Base-by-base conservation (phyloP, 2,113 vertebrate genomes). In the Brachypodius melanocephalos region DNA sequence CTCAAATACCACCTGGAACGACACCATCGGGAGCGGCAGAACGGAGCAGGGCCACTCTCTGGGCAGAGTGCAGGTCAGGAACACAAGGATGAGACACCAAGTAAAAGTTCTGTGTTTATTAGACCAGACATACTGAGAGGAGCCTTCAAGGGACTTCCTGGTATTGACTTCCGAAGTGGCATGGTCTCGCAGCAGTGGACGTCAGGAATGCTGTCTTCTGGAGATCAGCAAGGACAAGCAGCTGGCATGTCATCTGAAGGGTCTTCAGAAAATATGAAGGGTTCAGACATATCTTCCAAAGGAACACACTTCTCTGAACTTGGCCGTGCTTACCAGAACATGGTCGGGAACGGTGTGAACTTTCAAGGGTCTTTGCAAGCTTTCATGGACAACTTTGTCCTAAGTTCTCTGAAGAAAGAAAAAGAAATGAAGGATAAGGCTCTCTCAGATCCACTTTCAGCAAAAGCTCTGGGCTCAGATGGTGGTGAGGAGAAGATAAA, bases 1-100 rank as follows among this genome's bases (percentile, higher is more conserved):
- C 97, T 99, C 58, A 99, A 99, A 96, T 99, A 99, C 96, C 99
- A 99, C 98, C 91, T 99, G 91, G 99, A 99, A 59, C 98, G 99
- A 43, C 99, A 99, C 91, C 99, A 99, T 77, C 98, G 99, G 26
- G 99, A 99, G 89, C 98, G 98, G 4, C 99, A 99, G 96, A 99
- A 99, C 2, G 99, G 99, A 67, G 97, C 98, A 12, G 98, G 98
- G 29, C 97, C 98, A 3, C 98, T 99, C 42, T 97, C 98, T 26
- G 98, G 98, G 52, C 99, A 99, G 92, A 90, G 97, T 79, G 83
- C 96, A 12, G 94, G 40, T 78, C 97, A 98, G 42, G 99, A 99
- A 67, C 99, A 99, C 96, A 99, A 99, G 94, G 99, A 99, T 14
- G 99, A 99, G 42, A 78, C 97, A 85, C 54, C 98, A 90, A 97